phyloP scores from a whole-genome alignment of 2,888 invertebrate genomes.

The Andrena minutula region DNA sequence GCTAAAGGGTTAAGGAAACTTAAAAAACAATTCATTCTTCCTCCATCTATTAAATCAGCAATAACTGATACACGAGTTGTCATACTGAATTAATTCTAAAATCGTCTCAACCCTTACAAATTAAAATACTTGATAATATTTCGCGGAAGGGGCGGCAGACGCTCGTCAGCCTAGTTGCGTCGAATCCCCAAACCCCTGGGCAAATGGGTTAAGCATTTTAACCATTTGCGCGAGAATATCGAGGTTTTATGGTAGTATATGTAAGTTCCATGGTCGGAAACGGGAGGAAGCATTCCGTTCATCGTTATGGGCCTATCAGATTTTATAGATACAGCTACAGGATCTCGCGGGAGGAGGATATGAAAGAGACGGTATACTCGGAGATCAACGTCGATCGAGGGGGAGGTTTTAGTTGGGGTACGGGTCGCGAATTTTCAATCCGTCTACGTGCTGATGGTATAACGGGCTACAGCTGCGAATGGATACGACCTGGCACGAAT shows the following conservation, averaged over 20 bases:
- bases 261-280: neutral
- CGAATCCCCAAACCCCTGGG: too few species aligned
- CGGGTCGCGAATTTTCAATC: slow-evolving; percentile 64
- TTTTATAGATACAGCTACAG: slow-evolving; percentile 57
- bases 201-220: too few species aligned
- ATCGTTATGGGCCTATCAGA: slow-evolving; percentile 58
- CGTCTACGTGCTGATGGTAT: slow-evolving; percentile 65
- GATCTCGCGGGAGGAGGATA: slow-evolving; percentile 17
- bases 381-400: slow-evolving; percentile 46
- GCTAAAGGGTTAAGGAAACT: too few species aligned
- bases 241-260: neutral
- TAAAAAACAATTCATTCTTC: too few species aligned
- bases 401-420: slow-evolving; percentile 47
- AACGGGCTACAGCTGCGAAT: slow-evolving; percentile 65
- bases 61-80: too few species aligned
- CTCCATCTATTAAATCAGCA: too few species aligned
- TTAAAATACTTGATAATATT: too few species aligned
- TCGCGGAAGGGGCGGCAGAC: too few species aligned
- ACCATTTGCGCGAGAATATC: neutral
- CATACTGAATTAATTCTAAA: too few species aligned
- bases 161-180: too few species aligned
- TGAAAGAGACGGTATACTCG: slow-evolving; percentile 27
- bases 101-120: too few species aligned
- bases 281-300: slow-evolving; percentile 46
- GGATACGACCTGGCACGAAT: slow-evolving; percentile 64